Percentiles rank a stretch among this genome's conserved stretches.
phyloP scores from a whole-genome alignment of 2,888 invertebrate genomes.

The Listrodromus nycthemerus region DNA sequence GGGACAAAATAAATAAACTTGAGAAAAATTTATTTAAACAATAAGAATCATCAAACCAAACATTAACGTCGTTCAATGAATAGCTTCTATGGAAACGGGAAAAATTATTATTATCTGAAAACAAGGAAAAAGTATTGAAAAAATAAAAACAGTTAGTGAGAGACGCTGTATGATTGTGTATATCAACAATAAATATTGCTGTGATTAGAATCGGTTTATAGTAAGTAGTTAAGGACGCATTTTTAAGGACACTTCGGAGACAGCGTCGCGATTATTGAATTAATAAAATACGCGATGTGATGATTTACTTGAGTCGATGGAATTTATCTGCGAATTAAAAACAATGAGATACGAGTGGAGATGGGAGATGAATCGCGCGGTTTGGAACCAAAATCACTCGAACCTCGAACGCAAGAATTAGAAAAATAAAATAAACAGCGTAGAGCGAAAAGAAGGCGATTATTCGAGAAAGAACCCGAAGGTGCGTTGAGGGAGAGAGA shows the following conservation, averaged over 20 bases:
- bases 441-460: conserved; percentile 18
- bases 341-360: conserved; percentile 40
- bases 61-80: conserved; percentile 64
- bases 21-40: conserved; percentile 47
- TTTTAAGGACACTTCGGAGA: conserved; percentile 77
- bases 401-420: conserved; percentile 16
- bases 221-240: conserved; percentile 83
- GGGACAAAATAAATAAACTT: conserved; percentile 32
- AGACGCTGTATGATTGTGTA: conserved; percentile 84
- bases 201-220: conserved; percentile 84
- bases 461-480: conserved; percentile 40
- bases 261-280: conserved; percentile 53
- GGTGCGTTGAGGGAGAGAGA: conserved; percentile 22
- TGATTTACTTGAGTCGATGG: conserved; percentile 58
- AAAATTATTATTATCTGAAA: conserved; percentile 60
- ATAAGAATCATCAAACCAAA: conserved; percentile 64
- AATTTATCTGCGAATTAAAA: conserved; percentile 49
- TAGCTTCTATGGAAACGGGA: conserved; percentile 69
- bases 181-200: conserved; percentile 85
- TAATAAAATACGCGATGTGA: conserved; percentile 51
- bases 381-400: conserved; percentile 35
- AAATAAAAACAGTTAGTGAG: conserved; percentile 81
- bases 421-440: conserved; percentile 18
- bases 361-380: conserved; percentile 48
- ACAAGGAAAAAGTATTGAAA: conserved; percentile 64